Evolutionary conservation across 2,888 invertebrate genomes (phyloP).

Genomic region (Trilocha varians): DNA sequence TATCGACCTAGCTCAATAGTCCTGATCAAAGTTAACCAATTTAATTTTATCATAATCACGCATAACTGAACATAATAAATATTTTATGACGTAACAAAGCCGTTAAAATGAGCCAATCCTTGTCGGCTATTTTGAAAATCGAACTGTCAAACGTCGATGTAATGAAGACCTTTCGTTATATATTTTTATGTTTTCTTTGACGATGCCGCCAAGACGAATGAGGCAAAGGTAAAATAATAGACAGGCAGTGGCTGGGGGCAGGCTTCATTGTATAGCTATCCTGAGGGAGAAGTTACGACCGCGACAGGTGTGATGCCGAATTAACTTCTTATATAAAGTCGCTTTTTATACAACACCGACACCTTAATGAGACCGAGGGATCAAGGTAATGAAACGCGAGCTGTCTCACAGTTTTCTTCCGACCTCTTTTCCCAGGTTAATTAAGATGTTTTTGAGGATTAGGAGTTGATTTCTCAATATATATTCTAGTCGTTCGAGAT

Average conservation of each 20-base stretch:
- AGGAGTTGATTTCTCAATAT: conserved; percentile 31
- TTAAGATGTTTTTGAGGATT: conserved; percentile 45
- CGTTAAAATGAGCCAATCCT: conserved; percentile 41
- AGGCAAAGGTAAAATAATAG: conserved; percentile 50
- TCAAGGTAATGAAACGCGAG: conserved; percentile 56
- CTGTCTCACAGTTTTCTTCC: conserved; percentile 45
- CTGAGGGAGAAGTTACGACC: conserved; percentile 64
- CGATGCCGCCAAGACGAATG: conserved; percentile 52
- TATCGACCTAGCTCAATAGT: conserved; percentile 4
- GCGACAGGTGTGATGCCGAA: conserved; percentile 69
- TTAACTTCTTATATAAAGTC: conserved; percentile 69
- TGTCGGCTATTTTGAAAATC: conserved; percentile 44
- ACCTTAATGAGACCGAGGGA: conserved; percentile 58
- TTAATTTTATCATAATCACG: conserved; percentile 21
- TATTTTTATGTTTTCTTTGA: conserved; percentile 57
- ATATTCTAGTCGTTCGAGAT: conserved; percentile 21
- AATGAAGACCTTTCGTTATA: conserved; percentile 64
- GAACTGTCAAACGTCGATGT: conserved; percentile 58
- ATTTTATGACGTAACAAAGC: conserved; percentile 25
- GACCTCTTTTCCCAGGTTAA: conserved; percentile 44
- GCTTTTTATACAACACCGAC: conserved; percentile 63
- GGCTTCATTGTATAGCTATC: conserved; percentile 63
- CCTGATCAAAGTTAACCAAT: conserved; percentile 26
- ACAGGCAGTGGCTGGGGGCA: conserved; percentile 41
- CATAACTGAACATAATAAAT: conserved; percentile 27